Evolutionary conservation across 2,113 vertebrate species (phyloP).

Genomic region (Columba livia): DNA sequence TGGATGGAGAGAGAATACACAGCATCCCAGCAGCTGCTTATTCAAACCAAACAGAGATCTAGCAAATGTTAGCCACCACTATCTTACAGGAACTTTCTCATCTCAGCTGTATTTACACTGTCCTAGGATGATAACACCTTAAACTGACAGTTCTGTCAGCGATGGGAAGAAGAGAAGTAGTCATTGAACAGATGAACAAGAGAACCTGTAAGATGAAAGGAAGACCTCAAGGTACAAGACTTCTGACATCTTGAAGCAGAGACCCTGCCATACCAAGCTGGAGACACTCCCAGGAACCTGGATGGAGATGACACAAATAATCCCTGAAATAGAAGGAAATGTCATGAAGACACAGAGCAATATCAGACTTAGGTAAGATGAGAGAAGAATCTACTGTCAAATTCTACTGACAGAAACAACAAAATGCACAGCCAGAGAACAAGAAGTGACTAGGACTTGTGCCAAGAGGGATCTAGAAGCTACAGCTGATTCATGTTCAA

Average conservation of each 20-base stretch:
- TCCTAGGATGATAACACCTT: neutral
- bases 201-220: neutral
- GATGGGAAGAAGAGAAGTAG: neutral
- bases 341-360: neutral
- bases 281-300: neutral
- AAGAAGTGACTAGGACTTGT: neutral
- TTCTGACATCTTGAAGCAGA: neutral
- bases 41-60: neutral
- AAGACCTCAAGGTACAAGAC: neutral
- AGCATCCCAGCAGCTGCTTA: neutral
- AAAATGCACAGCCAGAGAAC: neutral
- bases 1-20: neutral
- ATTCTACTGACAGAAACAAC: neutral
- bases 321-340: neutral
- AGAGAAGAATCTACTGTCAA: neutral
- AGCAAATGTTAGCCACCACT: neutral
- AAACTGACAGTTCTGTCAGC: neutral
- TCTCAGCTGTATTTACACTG: neutral
- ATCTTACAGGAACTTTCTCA: neutral
- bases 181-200: neutral
- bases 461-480: neutral
- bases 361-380: neutral
- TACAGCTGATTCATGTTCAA: neutral
- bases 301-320: neutral
- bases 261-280: neutral